Evolutionary conservation across 1,140 invertebrate genomes (phyloP).

Genomic region (Gonioctena quinquepunctata): DNA sequence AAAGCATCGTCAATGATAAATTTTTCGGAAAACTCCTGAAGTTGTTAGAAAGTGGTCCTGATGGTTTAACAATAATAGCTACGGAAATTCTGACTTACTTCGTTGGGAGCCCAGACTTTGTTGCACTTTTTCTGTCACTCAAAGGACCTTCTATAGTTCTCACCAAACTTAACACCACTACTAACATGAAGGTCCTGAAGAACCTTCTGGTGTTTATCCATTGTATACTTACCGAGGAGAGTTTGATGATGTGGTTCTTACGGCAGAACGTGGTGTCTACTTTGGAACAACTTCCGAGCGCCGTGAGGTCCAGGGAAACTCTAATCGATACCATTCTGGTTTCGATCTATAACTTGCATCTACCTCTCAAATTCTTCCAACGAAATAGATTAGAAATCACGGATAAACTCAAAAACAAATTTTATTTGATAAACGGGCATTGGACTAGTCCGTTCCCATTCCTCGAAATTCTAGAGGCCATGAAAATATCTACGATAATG

Average conservation of each 20-base stretch:
- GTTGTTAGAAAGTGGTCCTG: slow-evolving; percentile 15
- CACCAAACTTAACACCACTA: slow-evolving; percentile 20
- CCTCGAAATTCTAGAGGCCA: slow-evolving; percentile 40
- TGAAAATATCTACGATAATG: slow-evolving; percentile 31
- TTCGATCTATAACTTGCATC: slow-evolving; percentile 34
- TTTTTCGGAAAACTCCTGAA: slow-evolving; percentile 31
- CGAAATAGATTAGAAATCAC: slow-evolving; percentile 38
- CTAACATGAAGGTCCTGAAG: slow-evolving; percentile 32
- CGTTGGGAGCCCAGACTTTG: slow-evolving; percentile 23
- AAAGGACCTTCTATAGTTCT: slow-evolving; percentile 32
- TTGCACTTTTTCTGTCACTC: slow-evolving; percentile 34
- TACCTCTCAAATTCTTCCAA: slow-evolving; percentile 45
- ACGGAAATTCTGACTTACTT: slow-evolving; percentile 36
- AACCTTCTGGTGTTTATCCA: slow-evolving; percentile 40
- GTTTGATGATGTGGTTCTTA: slow-evolving; percentile 33
- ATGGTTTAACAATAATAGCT: slow-evolving; percentile 21
- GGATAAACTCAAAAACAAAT: slow-evolving; percentile 40
- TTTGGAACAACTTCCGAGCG: slow-evolving; percentile 29
- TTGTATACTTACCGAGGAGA: slow-evolving; percentile 32
- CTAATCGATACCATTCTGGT: slow-evolving; percentile 32
- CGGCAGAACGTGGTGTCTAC: slow-evolving; percentile 27
- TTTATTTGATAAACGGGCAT: slow-evolving; percentile 43
- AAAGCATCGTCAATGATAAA: slow-evolving; percentile 24
- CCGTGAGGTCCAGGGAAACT: slow-evolving; percentile 25
- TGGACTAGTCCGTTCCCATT: slow-evolving; percentile 42